Conservation (phyloP, 2,113 vertebrate genomes). For the Cyanoliseus patagonus region DNA sequence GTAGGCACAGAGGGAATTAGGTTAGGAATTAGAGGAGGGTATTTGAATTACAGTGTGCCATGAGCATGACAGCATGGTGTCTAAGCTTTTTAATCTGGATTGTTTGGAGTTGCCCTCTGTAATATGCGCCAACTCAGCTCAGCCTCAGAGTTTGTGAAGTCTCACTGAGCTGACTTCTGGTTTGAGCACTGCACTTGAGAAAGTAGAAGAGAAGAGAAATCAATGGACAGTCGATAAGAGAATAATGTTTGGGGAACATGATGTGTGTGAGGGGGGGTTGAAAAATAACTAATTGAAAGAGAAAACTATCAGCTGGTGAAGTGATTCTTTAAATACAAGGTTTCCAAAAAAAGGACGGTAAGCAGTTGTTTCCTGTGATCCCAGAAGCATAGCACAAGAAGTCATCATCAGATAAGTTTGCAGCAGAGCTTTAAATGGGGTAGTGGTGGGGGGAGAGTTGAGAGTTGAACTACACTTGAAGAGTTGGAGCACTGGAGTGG, state of each 20-base stretch:
- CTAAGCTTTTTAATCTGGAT: not conserved
- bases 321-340: not conserved
- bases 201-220: not conserved
- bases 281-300: not conserved
- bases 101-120: not conserved
- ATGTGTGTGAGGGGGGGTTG: not conserved
- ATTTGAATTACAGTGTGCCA: not conserved
- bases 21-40: not conserved
- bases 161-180: not conserved
- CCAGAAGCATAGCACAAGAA: not conserved
- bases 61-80: not conserved
- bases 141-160: not conserved
- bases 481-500: not conserved
- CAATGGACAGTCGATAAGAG: not conserved
- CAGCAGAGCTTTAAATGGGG: not conserved
- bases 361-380: not conserved
- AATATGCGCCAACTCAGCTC: not conserved
- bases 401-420: not conserved
- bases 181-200: not conserved
- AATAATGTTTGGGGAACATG: not conserved
- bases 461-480: not conserved
- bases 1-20: too few relatives aligned
- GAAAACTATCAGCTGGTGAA: not conserved
- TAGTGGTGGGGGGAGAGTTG: not conserved
- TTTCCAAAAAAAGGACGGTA: not conserved